Conservation (phyloP, 2,797 vertebrate genomes). For the Sebastolobus altivelis region DNA sequence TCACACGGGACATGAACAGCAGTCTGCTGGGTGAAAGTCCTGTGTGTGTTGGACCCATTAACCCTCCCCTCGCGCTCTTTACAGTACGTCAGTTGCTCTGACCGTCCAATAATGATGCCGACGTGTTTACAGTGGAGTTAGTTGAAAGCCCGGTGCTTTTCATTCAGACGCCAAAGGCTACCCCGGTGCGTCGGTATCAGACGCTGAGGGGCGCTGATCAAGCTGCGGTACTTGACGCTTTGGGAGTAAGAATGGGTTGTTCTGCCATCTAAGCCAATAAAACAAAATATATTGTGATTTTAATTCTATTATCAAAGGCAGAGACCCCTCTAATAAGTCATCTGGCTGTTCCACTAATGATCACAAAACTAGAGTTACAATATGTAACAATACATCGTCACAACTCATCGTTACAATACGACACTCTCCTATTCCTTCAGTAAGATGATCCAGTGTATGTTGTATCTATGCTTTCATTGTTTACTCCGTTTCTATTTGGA, state of each 20-base stretch:
- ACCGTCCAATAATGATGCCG: fast-evolving
- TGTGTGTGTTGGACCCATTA: not conserved
- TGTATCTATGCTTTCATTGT: not conserved
- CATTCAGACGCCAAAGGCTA: too few species aligned
- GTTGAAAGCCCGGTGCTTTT: too few species aligned
- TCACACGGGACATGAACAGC: not conserved
- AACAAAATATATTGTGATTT: not conserved
- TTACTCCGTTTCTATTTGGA: conserved; percentile 7
- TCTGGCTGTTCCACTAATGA: not conserved
- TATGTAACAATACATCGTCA: not conserved
- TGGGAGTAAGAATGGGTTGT: not conserved
- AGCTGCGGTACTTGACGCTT: not conserved
- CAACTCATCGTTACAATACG: not conserved
- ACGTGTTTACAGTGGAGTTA: not conserved
- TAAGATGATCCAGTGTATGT: not conserved
- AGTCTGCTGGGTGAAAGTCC: not conserved
- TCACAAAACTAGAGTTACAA: not conserved
- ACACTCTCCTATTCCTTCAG: not conserved
- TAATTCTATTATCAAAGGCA: too few species aligned
- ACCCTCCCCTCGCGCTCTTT: not conserved
- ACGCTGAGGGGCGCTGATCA: fast-evolving
- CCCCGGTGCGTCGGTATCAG: not conserved
- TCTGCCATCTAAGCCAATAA: not conserved
- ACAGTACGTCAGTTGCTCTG: not conserved
- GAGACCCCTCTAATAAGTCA: not conserved